Evolutionary conservation across 2,888 invertebrate genomes (phyloP).

Genomic region (Linyphia triangularis): DNA sequence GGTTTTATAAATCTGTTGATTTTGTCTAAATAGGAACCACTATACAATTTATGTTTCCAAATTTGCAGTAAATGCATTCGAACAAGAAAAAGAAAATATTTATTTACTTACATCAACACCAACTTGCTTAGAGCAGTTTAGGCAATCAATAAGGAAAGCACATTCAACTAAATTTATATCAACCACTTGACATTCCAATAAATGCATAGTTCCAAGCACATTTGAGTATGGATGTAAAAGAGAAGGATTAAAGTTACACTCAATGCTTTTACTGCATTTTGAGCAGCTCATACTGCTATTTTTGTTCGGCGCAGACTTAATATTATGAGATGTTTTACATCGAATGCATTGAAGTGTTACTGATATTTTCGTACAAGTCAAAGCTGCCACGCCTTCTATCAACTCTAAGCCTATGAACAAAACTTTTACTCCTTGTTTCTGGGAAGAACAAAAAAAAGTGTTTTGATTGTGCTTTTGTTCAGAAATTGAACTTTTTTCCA

Average conservation of each 20-base stretch:
- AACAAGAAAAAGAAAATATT: neutral
- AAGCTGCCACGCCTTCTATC: slow-evolving; percentile 78
- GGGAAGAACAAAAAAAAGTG: neutral
- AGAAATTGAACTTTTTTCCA: neutral
- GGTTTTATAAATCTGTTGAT: too few relatives aligned
- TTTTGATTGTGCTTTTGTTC: neutral
- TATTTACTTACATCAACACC: slow-evolving; percentile 78
- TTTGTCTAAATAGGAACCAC: too few relatives aligned
- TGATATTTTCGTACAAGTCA: slow-evolving; percentile 78
- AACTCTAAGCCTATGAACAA: slow-evolving; percentile 78
- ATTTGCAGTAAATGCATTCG: too few relatives aligned
- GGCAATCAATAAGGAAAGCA: slow-evolving; percentile 78
- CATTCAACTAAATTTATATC: slow-evolving; percentile 80
- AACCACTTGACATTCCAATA: slow-evolving; percentile 79
- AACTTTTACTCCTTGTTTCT: slow-evolving; percentile 79
- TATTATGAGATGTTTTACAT: slow-evolving; percentile 77
- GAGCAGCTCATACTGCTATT: slow-evolving; percentile 78
- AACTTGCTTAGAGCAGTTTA: slow-evolving; percentile 79
- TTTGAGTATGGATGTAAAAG: slow-evolving; percentile 79
- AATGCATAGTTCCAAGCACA: slow-evolving; percentile 79
- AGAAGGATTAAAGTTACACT: slow-evolving; percentile 78
- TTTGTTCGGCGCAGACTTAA: slow-evolving; percentile 78
- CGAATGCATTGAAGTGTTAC: slow-evolving; percentile 76
- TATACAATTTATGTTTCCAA: too few relatives aligned
- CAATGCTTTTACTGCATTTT: slow-evolving; percentile 78